Evolutionary conservation across 1,140 invertebrate species (phyloP), one percentile per base, ranked within the genome.

Genomic region (Palaemon carinicauda): DNA sequence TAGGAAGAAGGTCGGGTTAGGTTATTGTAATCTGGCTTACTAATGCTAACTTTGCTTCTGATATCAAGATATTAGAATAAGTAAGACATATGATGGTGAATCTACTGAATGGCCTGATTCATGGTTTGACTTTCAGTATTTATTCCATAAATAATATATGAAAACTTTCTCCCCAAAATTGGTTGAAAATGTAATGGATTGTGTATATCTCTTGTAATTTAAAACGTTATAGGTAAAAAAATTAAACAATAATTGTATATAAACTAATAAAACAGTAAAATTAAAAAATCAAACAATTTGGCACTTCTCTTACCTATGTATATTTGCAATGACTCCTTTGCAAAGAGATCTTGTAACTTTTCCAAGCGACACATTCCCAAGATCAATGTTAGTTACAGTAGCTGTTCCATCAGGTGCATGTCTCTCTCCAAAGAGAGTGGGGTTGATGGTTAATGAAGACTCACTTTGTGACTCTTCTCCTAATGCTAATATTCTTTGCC

Each of bases 371-470:
- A 96, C 92, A 90, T 96, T 97, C 33, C 94, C 94, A 3, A 94
- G 91, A 88, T 94, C 94, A 71, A 97, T 95, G 90, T 96, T 95
- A 56, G 91, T 92, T 1, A 96, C 94, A 60, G 93, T 93, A 1
- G 94, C 96, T 89, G 93, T 94, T 82, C 93, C 92, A 56, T 94
- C 93, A 33, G 95, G 95, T 52, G 92, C 91, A 91, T 96, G 95
- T 87, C 97, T 93, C 92, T 98, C 97, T 1, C 96, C 96, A 83
- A 95, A 93, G 65, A 97, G 91, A 75, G 94, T 94, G 10, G 96
- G 96, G 0, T 88, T 82, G 14, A 92, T 90, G 3, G 87, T 83
- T 31, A 88, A 24, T 24, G 54, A 60, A 10, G 82, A 88, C 90
- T 29, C 90, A 74, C 91, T 91, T 9, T 94, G 93, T 65, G 94